Conservation (phyloP, 2,888 invertebrate species). For the Drosophila anceps region DNA sequence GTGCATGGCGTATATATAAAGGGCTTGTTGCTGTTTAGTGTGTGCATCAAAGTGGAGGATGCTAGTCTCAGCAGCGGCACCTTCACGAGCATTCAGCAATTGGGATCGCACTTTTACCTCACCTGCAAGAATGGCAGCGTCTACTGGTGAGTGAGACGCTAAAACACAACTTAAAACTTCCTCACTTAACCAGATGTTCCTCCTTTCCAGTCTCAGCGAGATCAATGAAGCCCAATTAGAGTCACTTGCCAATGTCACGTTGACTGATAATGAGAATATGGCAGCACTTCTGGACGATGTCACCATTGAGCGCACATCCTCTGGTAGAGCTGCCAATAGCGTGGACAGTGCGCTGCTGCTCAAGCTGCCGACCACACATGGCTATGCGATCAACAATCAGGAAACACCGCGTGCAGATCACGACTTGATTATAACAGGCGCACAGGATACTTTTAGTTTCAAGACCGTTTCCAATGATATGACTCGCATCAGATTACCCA, state of each 20-base stretch:
- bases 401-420: slow-evolving; percentile 20
- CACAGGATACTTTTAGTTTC: slow-evolving; percentile 63
- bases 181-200: neutral
- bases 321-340: slow-evolving; percentile 56
- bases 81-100: slow-evolving; percentile 79
- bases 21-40: slow-evolving; percentile 82
- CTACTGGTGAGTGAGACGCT: slow-evolving; percentile 73
- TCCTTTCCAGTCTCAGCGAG: slow-evolving; percentile 71
- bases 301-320: slow-evolving; percentile 63
- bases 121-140: slow-evolving; percentile 82
- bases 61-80: slow-evolving; percentile 66
- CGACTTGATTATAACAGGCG: slow-evolving; percentile 60
- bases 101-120: slow-evolving; percentile 73
- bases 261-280: slow-evolving; percentile 78
- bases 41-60: slow-evolving; percentile 81
- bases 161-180: neutral
- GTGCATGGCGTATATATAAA: slow-evolving; percentile 84
- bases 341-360: slow-evolving; percentile 58
- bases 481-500: slow-evolving; percentile 67
- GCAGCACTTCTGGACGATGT: slow-evolving; percentile 75
- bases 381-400: slow-evolving; percentile 57
- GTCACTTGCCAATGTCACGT: slow-evolving; percentile 65
- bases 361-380: slow-evolving; percentile 28
- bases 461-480: slow-evolving; percentile 58
- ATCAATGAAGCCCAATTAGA: slow-evolving; percentile 80